These are phyloP conservation scores for Hydriomena furcata DNA, from an alignment of 2,888 invertebrate species.

Conservation along the genomic window DNA sequence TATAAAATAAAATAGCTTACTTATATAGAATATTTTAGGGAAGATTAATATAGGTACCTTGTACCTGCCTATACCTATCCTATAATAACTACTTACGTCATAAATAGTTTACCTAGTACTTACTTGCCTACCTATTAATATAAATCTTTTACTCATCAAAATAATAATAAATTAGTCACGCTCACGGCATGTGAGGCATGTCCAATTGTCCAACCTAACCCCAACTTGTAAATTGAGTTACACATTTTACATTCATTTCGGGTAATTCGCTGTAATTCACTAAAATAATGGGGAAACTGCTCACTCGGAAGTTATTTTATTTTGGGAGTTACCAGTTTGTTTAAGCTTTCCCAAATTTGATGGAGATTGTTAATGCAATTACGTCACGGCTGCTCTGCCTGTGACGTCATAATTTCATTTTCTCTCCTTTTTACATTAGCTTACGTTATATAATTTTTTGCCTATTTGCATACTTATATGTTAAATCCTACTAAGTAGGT, in stretches of 20 bases:
- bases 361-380: constrained; percentile 40
- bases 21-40: no score
- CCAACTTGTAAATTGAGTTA: constrained; percentile 30
- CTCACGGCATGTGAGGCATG: no score
- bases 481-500: no score
- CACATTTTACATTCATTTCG: constrained; percentile 22
- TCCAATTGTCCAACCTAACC: no score
- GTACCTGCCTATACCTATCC: no score
- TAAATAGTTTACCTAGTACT: no score
- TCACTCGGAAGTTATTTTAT: constrained; percentile 13
- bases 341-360: constrained; percentile 34
- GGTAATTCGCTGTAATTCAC: constrained; percentile 46
- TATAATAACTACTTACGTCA: no score
- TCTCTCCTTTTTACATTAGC: constrained; percentile 32
- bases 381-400: constrained; percentile 26
- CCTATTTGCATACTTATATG: constrained; percentile 22
- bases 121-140: no score
- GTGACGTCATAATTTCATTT: constrained; percentile 30
- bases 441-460: constrained; percentile 7
- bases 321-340: constrained; percentile 20
- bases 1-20: no score
- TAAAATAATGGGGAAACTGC: constrained; percentile 34
- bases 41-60: no score
- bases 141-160: no score
- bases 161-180: no score